phyloP scores from a whole-genome alignment of 2,888 invertebrate species.

The Parasteatoda lunata region DNA sequence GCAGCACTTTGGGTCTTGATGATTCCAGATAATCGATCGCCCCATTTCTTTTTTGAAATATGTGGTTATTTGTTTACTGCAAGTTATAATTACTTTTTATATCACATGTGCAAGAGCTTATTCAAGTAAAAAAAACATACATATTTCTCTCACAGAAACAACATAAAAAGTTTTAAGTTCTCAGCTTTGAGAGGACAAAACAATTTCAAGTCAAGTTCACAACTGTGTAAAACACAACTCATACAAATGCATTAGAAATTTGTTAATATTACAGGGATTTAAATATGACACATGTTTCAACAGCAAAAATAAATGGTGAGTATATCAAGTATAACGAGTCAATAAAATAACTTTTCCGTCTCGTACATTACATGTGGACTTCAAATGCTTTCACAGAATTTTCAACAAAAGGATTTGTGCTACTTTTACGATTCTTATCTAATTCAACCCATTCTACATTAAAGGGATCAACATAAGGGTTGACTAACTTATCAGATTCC shows the following conservation, averaged over 20 bases:
- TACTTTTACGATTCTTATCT: constrained; percentile 75
- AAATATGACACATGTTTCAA: neutral
- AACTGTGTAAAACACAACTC: neutral
- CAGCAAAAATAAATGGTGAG: neutral
- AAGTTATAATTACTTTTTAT: no score
- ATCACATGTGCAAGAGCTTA: no score
- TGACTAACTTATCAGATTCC: constrained; percentile 30
- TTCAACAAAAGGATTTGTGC: constrained; percentile 80
- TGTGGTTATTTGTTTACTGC: no score
- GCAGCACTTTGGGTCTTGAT: no score
- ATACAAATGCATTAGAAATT: neutral
- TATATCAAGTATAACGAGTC: neutral
- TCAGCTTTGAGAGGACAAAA: neutral
- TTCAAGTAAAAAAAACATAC: no score
- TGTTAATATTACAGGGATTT: neutral
- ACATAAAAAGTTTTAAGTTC: no score
- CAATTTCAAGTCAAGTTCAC: neutral
- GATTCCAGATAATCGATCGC: no score
- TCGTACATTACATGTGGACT: constrained; percentile 77
- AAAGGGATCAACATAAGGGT: constrained; percentile 80
- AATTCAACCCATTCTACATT: constrained; percentile 88
- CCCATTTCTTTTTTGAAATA: no score
- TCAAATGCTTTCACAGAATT: constrained; percentile 79
- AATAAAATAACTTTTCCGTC: neutral
- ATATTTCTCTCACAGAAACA: no score